Base-by-base conservation (phyloP, 2,113 vertebrate genomes). In the Salvelinus fontinalis region DNA sequence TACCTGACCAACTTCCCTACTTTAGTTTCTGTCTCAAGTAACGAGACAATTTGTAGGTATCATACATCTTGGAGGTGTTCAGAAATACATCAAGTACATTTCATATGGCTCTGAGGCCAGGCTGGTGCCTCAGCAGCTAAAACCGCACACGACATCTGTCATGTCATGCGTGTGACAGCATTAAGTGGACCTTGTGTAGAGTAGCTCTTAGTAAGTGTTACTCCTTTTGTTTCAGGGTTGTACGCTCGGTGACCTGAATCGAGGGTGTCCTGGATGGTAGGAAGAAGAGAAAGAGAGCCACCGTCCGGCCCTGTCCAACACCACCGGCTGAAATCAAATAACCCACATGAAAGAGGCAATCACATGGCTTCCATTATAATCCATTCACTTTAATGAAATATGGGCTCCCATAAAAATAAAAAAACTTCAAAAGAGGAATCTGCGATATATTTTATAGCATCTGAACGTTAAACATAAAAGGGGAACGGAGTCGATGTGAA, bases 91-190 rank as follows among this genome's bases (percentile, higher is more conserved):
- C 8, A 44, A 12, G 39, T 44, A 12, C 12, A 44, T 44, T 44
- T 44, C 9, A 11, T 12, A 12, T 44, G 39, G 8, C 39, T 44
- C 39, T 44, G 39, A 44, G 39, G 39, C 39, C 39, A 44, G 39
- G 2, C 51, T 51, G 77, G 76, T 79, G 59, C 67, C 72, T 81
- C 69, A 13, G 29, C 51, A 70, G 75, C 51, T 76, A 70, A 26
- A 24, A 24, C 26, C 3, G 66, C 26, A 14, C 8, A 13, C 57
- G 70, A 82, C 75, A 78, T 84, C 65, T 87, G 80, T 81, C 72
- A 86, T 85, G 86, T 86, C 90, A 88, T 85, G 87, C 83, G 81
- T 87, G 80, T 89, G 87, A 88, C 79, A 67, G 81, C 80, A 86
- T 84, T 89, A 83, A 74, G 71, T 64, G 65, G 26, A 77, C 80